A percentile compares a stretch with the other conserved stretches of the same genome.
phyloP scores from a whole-genome alignment of 2,113 vertebrate species.

The Andinoacara biseriatus region DNA sequence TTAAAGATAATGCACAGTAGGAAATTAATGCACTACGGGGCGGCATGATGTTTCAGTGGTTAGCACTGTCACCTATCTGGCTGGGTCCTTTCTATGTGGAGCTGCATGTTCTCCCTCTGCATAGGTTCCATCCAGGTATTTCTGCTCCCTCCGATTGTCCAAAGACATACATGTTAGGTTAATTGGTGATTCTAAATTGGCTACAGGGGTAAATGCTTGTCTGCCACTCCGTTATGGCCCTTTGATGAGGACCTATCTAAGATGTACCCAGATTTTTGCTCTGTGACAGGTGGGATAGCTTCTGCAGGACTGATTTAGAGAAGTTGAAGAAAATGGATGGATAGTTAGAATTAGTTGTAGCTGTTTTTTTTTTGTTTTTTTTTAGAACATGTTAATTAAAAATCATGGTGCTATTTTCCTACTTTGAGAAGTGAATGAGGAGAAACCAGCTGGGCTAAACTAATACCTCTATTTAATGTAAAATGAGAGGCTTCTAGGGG shows the following conservation, averaged over 20 bases:
- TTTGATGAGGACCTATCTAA: neutral
- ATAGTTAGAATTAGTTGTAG: neutral
- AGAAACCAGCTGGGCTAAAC: slow-evolving; percentile 43
- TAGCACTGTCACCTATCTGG: neutral
- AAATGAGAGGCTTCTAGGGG: slow-evolving; percentile 61
- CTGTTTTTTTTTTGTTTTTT: neutral
- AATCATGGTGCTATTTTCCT: slow-evolving; percentile 49
- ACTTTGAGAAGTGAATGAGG: slow-evolving; percentile 51
- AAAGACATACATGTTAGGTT: neutral
- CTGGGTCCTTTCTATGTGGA: neutral
- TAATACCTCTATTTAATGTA: slow-evolving; percentile 72
- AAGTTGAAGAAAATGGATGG: neutral
- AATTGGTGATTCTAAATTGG: neutral
- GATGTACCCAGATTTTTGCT: neutral
- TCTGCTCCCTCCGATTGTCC: neutral
- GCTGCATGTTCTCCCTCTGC: neutral
- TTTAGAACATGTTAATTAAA: slow-evolving; percentile 27
- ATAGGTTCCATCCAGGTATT: neutral
- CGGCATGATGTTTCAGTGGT: too few relatives aligned
- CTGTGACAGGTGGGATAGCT: neutral
- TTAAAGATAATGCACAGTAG: neutral
- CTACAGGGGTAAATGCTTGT: neutral
- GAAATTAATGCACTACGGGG: too few relatives aligned
- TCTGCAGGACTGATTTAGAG: too few relatives aligned
- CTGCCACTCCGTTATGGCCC: neutral